Base-by-base conservation (phyloP, 1,140 invertebrate genomes). In the Neodiprion fabricii region DNA sequence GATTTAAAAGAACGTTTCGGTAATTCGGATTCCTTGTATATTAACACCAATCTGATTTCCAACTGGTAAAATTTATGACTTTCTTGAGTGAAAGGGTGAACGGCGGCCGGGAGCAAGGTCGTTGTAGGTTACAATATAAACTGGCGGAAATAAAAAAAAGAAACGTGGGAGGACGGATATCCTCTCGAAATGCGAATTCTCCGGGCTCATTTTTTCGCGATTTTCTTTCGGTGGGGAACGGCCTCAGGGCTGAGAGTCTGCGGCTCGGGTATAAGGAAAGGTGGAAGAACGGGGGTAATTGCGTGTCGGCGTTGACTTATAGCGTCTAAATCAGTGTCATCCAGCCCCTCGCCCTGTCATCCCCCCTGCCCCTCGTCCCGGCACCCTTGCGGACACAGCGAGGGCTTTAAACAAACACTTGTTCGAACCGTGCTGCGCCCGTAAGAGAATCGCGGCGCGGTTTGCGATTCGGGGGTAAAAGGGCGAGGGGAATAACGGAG, bases 231-330 rank as follows among this genome's bases (percentile, higher is more conserved):
- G 67, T 47, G 21, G 40, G 9, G 11, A 12, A 12, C 4, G 53
- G 53, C 12, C 61, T 23, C 1, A 47, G 67, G 67, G 10, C 4
- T 21, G 14, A 23, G 21, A 21, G 67, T 14, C 67, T 69, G 67
- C 67, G 67, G 67, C 67, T 69, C 11, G 53, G 53, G 53, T 11
- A 9, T 61, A 61, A 61, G 53, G 53, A 12, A 17, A 17, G 53
- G 53, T 61, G 53, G 53, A 69, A 69, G 48, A 47, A 76, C 71
- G 78, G 81, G 79, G 82, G 83, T 86, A 85, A 86, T 86, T 86
- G 83, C 81, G 81, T 81, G 85, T 85, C 84, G 79, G 77, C 78
- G 77, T 79, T 86, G 84, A 86, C 81, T 86, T 85, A 86, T 86
- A 83, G 84, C 84, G 78, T 83, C 82, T 86, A 85, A 85, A 86